Evolutionary conservation across 1,140 invertebrate genomes (phyloP).

Genomic region (Geopemphigus sp.): DNA sequence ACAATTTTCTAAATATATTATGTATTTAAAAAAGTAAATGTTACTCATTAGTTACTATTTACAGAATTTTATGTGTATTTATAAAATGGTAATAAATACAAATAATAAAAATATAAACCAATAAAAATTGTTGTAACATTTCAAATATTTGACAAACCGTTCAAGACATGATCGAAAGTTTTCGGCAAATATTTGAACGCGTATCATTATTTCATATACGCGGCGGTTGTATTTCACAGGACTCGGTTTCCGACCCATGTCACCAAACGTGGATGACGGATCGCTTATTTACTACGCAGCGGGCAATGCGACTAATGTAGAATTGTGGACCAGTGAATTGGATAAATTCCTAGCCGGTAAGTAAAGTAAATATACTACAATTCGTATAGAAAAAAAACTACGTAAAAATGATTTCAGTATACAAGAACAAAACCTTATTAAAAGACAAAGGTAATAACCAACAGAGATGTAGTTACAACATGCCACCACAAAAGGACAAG

Average conservation of each 20-base stretch:
- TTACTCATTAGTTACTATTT: no score
- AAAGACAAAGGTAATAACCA: constrained; percentile 57
- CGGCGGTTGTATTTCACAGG: constrained; percentile 57
- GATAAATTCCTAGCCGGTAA: constrained; percentile 72
- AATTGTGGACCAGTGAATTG: constrained; percentile 68
- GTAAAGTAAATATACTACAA: constrained; percentile 53
- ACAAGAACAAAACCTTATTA: constrained; percentile 34
- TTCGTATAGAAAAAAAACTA: neutral
- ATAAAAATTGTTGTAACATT: no score
- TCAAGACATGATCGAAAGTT: no score
- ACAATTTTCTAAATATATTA: no score
- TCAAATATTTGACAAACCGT: no score
- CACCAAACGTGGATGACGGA: constrained; percentile 70
- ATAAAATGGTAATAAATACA: no score
- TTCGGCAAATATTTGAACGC: no score
- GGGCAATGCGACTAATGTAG: constrained; percentile 64
- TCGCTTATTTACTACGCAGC: constrained; percentile 80
- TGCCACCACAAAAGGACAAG: constrained; percentile 61
- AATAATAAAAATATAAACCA: no score
- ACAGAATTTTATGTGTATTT: no score
- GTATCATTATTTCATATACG: neutral
- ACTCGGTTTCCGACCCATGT: constrained; percentile 82
- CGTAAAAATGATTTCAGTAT: neutral
- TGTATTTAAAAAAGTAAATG: no score
- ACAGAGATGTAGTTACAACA: constrained; percentile 66